Evolutionary conservation across 2,113 vertebrate species (phyloP).

Genomic region (Romanogobio albipinnatus): DNA sequence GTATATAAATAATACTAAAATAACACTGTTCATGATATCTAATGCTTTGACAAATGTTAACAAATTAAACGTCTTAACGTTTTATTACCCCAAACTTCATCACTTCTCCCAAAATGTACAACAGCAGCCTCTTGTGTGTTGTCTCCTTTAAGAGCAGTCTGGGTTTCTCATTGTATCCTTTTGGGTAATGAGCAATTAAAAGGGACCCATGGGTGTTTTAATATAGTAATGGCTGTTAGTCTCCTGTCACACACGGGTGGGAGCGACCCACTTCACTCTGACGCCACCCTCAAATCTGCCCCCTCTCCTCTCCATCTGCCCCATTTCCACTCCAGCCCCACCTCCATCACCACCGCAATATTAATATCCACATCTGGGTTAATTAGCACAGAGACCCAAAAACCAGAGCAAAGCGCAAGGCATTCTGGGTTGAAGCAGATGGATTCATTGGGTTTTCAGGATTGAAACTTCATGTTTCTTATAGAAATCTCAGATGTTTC

Average conservation of each 20-base stretch:
- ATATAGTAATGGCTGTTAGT: conserved; percentile 73
- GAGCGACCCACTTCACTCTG: conserved; percentile 74
- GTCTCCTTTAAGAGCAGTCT: conserved; percentile 60
- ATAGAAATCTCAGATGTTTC: neutral
- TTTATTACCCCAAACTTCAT: neutral
- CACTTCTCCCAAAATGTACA: neutral
- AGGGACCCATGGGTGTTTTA: conserved; percentile 67
- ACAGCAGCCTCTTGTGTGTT: conserved; percentile 39
- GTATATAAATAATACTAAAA: too few species aligned
- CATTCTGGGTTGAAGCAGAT: conserved; percentile 52
- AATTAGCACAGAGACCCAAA: conserved; percentile 78
- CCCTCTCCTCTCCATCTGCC: conserved; percentile 67
- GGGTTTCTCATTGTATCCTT: conserved; percentile 60
- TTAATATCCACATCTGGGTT: conserved; percentile 82
- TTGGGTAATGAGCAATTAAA: conserved; percentile 63
- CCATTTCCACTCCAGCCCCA: conserved; percentile 74
- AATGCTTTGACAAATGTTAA: neutral
- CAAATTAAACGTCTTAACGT: neutral
- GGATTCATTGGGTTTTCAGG: neutral
- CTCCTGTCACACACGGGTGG: conserved; percentile 62
- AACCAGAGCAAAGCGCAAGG: conserved; percentile 66
- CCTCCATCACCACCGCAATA: conserved; percentile 70
- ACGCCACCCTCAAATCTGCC: conserved; percentile 72
- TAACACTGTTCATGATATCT: too few species aligned
- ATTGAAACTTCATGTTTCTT: neutral